These are phyloP conservation scores for Helostoma temminkii DNA, from an alignment of 2,797 vertebrate species.

Conservation along the genomic window DNA sequence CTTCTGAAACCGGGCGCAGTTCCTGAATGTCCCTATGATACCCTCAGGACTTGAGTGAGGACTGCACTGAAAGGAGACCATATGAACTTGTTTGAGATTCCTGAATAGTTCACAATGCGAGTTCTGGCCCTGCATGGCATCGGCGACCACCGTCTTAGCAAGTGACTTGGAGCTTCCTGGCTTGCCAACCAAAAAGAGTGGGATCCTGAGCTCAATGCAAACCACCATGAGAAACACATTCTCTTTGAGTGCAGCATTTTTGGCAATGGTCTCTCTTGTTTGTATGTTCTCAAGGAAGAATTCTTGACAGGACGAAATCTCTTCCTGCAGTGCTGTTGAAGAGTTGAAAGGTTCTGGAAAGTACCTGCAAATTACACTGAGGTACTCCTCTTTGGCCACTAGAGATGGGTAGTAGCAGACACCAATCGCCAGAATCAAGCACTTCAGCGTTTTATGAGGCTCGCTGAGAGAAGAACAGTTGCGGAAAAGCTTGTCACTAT, in stretches of 20 bases:
- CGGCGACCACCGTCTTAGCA: slow-evolving; percentile 85
- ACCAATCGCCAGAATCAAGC: slow-evolving; percentile 82
- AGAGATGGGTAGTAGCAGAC: slow-evolving; percentile 87
- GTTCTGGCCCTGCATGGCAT: slow-evolving; percentile 84
- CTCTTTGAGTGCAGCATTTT: slow-evolving; percentile 85
- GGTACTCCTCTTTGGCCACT: slow-evolving; percentile 76
- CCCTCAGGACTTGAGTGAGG: slow-evolving; percentile 88
- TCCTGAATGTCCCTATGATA: slow-evolving; percentile 85
- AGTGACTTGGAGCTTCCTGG: slow-evolving; percentile 89
- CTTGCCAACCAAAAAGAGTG: slow-evolving; percentile 87
- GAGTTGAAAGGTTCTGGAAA: slow-evolving; percentile 65
- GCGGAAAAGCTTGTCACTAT: slow-evolving; percentile 66
- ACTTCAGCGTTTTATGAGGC: slow-evolving; percentile 67
- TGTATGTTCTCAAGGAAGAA: slow-evolving; percentile 79
- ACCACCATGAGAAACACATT: slow-evolving; percentile 89
- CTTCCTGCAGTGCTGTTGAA: slow-evolving; percentile 44
- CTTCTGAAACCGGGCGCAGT: slow-evolving; percentile 86
- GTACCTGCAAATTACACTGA: slow-evolving; percentile 66
- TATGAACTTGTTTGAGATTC: slow-evolving; percentile 84
- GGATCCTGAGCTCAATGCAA: slow-evolving; percentile 86
- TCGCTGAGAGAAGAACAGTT: not conserved
- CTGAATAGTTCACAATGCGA: slow-evolving; percentile 80
- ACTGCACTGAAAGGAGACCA: slow-evolving; percentile 89
- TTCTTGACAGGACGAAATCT: slow-evolving; percentile 82
- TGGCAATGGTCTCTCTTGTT: slow-evolving; percentile 80